phyloP scores from a whole-genome alignment of 2,888 invertebrate genomes.

The Chrysopilus asiliformis region DNA sequence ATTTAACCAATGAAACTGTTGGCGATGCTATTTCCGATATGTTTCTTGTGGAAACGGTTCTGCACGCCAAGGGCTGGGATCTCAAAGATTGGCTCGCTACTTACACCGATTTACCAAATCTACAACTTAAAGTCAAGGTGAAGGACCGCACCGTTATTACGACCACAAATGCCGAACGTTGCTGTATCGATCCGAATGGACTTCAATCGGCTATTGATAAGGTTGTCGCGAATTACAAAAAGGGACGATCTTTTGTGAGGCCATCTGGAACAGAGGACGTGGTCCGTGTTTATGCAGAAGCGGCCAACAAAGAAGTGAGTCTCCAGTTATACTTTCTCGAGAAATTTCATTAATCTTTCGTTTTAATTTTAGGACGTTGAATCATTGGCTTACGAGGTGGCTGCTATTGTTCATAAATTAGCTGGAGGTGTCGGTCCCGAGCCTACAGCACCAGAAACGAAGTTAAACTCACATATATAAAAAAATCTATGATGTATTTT shows the following conservation, averaged over 20 bases:
- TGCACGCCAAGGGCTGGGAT: slow-evolving; percentile 69
- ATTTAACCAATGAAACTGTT: slow-evolving; percentile 86
- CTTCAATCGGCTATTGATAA: slow-evolving; percentile 70
- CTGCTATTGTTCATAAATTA: slow-evolving; percentile 56
- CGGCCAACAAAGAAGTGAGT: slow-evolving; percentile 56
- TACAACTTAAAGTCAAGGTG: slow-evolving; percentile 78
- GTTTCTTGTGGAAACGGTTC: slow-evolving; percentile 81
- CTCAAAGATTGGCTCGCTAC: slow-evolving; percentile 64
- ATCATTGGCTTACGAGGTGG: slow-evolving; percentile 60
- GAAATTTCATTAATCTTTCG: neutral
- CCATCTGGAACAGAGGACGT: slow-evolving; percentile 97
- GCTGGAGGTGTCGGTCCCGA: slow-evolving; percentile 67
- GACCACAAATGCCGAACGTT: slow-evolving; percentile 79
- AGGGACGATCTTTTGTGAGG: slow-evolving; percentile 79
- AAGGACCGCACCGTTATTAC: slow-evolving; percentile 72
- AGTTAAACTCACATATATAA: slow-evolving; percentile 29
- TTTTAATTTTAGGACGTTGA: slow-evolving; percentile 42
- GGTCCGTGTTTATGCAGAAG: slow-evolving; percentile 92
- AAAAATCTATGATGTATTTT: too few species aligned
- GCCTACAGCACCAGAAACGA: slow-evolving; percentile 34
- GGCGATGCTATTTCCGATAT: slow-evolving; percentile 97
- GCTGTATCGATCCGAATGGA: slow-evolving; percentile 65
- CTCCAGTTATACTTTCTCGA: slow-evolving; percentile 1
- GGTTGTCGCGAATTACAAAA: slow-evolving; percentile 50
- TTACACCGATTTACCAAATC: slow-evolving; percentile 78